Conservation (phyloP, 2,113 vertebrate genomes). For the Xiphophorus couchianus region DNA sequence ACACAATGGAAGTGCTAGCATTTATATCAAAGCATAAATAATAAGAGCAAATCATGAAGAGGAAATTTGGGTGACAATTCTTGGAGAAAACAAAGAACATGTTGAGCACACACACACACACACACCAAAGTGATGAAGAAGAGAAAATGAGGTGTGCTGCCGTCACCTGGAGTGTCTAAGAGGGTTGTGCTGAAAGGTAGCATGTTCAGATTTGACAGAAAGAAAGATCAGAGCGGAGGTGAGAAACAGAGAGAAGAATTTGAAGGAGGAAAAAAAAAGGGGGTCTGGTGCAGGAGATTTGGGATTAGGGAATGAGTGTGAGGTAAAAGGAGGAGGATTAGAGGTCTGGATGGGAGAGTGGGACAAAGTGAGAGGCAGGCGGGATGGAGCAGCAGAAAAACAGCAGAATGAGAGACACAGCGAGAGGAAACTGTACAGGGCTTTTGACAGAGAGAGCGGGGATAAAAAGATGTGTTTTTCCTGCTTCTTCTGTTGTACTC, state of each 20-base stretch:
- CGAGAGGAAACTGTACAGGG: conserved; percentile 51
- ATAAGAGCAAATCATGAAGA: conserved; percentile 1
- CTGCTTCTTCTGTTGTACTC: conserved; percentile 73
- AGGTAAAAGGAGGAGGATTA: conserved; percentile 71
- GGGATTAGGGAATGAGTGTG: conserved; percentile 77
- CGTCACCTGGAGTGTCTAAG: conserved; percentile 68
- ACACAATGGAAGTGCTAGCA: conserved; percentile 10
- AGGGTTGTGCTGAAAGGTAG: conserved; percentile 67
- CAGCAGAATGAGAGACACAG: conserved; percentile 42
- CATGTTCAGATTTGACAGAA: conserved; percentile 71
- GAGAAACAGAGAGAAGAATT: conserved; percentile 63
- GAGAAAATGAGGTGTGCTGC: conserved; percentile 60
- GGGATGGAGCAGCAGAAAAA: conserved; percentile 49
- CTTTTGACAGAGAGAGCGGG: conserved; percentile 65
- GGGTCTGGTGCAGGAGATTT: conserved; percentile 71
- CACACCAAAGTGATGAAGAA: conserved; percentile 33
- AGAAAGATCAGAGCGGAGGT: conserved; percentile 54
- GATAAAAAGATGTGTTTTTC: conserved; percentile 75
- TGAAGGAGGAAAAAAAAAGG: conserved; percentile 22
- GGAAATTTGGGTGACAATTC: conserved; percentile 15
- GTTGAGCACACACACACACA: conserved; percentile 29
- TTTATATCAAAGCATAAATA: conserved; percentile 1
- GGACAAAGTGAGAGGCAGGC: conserved; percentile 72
- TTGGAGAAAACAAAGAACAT: conserved; percentile 27
- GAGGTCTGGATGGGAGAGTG: conserved; percentile 53